These are phyloP conservation scores for Galeopterus variegatus DNA, from an alignment of 2,113 vertebrate genomes.

Conservation along the genomic window DNA sequence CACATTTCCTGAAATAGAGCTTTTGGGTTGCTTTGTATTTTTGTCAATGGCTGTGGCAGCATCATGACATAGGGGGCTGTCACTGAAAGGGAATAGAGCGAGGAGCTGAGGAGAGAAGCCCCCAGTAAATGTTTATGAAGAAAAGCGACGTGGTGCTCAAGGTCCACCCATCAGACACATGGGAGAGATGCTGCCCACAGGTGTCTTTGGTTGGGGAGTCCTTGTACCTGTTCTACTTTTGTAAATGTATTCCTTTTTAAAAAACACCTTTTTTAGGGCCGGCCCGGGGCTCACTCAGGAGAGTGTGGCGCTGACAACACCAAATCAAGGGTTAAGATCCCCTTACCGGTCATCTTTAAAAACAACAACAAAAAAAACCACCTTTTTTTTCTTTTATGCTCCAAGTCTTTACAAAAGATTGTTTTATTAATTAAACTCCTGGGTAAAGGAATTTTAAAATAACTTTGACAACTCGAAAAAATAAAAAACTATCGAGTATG, in stretches of 20 bases:
- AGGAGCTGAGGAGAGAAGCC: neutral
- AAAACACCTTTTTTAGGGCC: no score
- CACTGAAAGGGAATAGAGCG: neutral
- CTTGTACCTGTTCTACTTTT: neutral
- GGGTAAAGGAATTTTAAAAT: constrained; percentile 37
- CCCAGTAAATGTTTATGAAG: neutral
- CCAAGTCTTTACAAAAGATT: neutral
- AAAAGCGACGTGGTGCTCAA: neutral
- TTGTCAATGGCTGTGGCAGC: neutral
- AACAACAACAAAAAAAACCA: no score
- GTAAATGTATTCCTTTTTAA: no score
- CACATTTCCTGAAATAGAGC: neutral
- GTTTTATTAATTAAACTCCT: constrained; percentile 65
- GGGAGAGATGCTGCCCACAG: no score
- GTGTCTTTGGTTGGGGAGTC: no score
- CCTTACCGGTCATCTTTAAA: no score
- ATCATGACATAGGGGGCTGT: neutral
- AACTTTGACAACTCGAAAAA: neutral
- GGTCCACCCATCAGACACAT: no score
- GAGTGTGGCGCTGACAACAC: no score
- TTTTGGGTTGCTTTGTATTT: no score
- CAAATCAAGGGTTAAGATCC: no score
- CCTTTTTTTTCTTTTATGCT: neutral
- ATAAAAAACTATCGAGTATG: neutral
- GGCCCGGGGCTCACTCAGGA: no score